Conservation (phyloP, 2,113 vertebrate species). For the Macroglossus sobrinus region DNA sequence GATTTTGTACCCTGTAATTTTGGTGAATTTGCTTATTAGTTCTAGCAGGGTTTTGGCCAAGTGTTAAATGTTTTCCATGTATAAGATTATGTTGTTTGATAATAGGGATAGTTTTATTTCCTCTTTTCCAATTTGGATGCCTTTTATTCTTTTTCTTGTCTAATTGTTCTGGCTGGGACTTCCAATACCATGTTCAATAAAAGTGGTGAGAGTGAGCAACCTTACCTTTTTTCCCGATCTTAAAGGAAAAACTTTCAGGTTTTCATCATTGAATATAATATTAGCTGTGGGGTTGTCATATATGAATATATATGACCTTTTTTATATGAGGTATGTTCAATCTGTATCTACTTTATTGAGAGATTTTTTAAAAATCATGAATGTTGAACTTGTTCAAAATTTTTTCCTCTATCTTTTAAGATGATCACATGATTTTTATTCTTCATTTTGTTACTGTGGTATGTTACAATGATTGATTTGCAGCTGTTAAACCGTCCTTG, state of each 20-base stretch:
- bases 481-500: not conserved
- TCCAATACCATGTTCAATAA: not conserved
- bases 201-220: not conserved
- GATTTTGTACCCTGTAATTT: not conserved
- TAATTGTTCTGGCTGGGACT: not conserved
- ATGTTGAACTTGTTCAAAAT: not conserved
- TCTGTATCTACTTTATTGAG: not conserved
- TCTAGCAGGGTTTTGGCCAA: not conserved
- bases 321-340: not conserved
- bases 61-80: not conserved
- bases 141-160: not conserved
- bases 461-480: not conserved
- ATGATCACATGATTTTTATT: not conserved
- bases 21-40: not conserved
- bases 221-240: not conserved
- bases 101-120: not conserved
- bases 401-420: not conserved
- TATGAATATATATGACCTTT: not conserved
- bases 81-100: not conserved
- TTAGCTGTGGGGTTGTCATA: not conserved
- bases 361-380: not conserved
- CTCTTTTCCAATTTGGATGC: not conserved
- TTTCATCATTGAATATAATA: not conserved
- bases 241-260: not conserved
- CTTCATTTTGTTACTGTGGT: not conserved